Conservation (phyloP, 2,888 invertebrate species). For the Pegoplata infirma region DNA sequence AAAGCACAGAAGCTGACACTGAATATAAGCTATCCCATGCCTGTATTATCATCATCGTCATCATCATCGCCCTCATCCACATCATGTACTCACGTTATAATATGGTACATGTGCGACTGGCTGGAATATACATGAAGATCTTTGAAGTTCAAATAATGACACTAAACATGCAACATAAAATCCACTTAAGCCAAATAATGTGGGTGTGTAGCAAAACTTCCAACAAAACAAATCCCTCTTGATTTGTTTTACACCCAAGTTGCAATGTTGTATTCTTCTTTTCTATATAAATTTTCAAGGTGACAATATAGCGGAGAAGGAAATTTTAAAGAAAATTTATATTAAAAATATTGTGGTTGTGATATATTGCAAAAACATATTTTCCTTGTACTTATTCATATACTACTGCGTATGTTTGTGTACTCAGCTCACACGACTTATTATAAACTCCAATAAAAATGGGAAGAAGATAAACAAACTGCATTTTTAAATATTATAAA, state of each 20-base stretch:
- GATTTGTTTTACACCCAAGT: background rate
- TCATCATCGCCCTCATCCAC: conserved; percentile 10
- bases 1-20: conserved; percentile 3
- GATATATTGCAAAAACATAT: conserved; percentile 5
- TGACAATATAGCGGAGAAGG: conserved; percentile 18
- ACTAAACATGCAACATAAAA: conserved; percentile 56
- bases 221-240: conserved; percentile 18
- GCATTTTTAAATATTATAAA: background rate
- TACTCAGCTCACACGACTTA: background rate
- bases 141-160: conserved; percentile 60
- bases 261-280: background rate
- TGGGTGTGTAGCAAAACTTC: conserved; percentile 38
- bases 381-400: background rate
- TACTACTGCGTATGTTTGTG: too few relatives aligned
- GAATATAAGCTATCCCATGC: conserved; percentile 16
- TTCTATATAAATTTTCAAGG: conserved; percentile 29
- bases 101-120: background rate
- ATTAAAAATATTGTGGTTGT: background rate
- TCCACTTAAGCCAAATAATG: conserved; percentile 44
- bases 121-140: conserved; percentile 33
- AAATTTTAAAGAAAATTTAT: conserved; percentile 36
- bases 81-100: conserved; percentile 8
- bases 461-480: background rate
- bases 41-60: conserved; percentile 17
- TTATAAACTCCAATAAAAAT: background rate